phyloP scores from a whole-genome alignment of 2,888 invertebrate genomes.

The Agrypnus murinus region DNA sequence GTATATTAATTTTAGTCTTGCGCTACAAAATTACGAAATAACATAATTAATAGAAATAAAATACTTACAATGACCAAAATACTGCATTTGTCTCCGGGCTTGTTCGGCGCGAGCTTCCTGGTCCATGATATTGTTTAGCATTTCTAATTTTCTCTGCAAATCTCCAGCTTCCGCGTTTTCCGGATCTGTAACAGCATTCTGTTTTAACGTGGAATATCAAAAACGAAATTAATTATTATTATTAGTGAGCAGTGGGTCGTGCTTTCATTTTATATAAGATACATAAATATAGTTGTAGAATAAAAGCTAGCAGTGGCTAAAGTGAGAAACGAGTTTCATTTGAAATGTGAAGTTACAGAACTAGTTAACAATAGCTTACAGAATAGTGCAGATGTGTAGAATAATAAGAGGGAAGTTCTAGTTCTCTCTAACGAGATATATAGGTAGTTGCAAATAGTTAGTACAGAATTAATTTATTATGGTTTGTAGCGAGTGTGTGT shows the following conservation, averaged over 20 bases:
- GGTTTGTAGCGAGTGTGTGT: too few relatives aligned
- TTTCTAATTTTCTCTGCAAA: conserved; percentile 91
- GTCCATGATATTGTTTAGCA: conserved; percentile 92
- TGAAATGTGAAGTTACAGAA: conserved; percentile 32
- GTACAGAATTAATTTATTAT: conserved; percentile 6
- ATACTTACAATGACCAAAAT: conserved; percentile 87
- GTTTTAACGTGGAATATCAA: not conserved
- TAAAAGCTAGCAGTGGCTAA: conserved; percentile 28
- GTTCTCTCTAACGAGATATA: conserved; percentile 9
- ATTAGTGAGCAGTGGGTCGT: conserved; percentile 34
- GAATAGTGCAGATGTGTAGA: conserved; percentile 35
- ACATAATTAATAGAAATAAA: not conserved
- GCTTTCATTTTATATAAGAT: conserved; percentile 28
- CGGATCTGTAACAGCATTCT: conserved; percentile 78
- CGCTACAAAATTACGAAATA: not conserved
- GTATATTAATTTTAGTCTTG: not conserved
- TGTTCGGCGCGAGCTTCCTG: conserved; percentile 87
- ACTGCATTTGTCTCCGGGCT: conserved; percentile 85
- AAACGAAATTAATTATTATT: conserved; percentile 5
- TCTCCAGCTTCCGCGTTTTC: conserved; percentile 91
- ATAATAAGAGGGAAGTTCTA: conserved; percentile 17
- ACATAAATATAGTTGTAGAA: conserved; percentile 16
- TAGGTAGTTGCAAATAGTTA: not conserved
- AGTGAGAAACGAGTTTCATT: conserved; percentile 28
- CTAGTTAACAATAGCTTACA: conserved; percentile 25